Base-by-base conservation (phyloP, 1,140 invertebrate species). In the Bombus sylvicola region DNA sequence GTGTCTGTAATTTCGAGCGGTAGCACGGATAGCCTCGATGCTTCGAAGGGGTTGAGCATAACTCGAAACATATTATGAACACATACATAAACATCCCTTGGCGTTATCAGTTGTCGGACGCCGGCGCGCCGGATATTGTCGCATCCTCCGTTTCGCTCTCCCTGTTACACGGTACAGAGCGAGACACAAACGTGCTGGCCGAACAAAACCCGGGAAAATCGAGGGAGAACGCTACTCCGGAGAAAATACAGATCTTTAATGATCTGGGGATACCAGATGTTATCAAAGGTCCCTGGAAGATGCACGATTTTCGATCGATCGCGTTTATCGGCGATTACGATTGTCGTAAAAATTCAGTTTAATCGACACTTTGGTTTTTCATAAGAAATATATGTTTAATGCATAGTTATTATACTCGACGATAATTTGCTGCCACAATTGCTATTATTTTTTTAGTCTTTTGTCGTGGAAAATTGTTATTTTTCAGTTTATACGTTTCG, bases 31-130 rank as follows among this genome's bases (percentile, higher is more conserved):
- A 77, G 68, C 47, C 80, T 59, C 78, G 72, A 88, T 86, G 89
- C 69, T 92, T 87, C 85, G 87, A 87, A 91, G 73, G 77, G 83
- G 85, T 87, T 89, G 83, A 39, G 74, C 84, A 90, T 92, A 92
- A 90, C 90, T 92, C 92, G 90, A 93, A 92, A 93, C 90, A 92
- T 94, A 94, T 95, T 94, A 95, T 94, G 93, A 95, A 95, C 94
- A 93, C 92, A 93, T 92, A 90, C 94, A 95, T 95, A 95, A 95
- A 95, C 94, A 95, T 95, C 93, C 94, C 94, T 91, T 90, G 92
- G 93, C 94, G 94, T 95, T 95, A 95, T 95, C 95, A 95, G 95
- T 95, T 94, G 94, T 95, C 94, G 95, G 95, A 94, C 95, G 95
- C 94, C 95, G 95, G 95, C 93, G 93, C 93, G 94, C 93, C 95